Conservation (phyloP, 2,113 vertebrate species). For the Muscicapa adusta region DNA sequence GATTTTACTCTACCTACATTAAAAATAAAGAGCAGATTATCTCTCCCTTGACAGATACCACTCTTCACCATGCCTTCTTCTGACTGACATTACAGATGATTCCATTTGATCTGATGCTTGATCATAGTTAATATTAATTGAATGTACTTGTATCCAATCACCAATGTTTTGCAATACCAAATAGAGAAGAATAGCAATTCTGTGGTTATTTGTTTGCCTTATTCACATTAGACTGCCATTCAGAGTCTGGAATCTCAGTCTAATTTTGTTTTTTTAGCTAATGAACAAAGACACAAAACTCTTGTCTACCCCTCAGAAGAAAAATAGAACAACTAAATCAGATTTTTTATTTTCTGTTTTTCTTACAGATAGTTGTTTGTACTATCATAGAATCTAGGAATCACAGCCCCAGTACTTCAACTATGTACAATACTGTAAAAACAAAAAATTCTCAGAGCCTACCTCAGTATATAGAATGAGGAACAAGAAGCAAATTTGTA, state of each 20-base stretch:
- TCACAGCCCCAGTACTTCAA: rapidly evolving
- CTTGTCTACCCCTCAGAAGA: background rate
- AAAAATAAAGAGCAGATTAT: background rate
- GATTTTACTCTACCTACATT: background rate
- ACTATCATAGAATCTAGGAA: background rate
- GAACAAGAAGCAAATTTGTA: background rate
- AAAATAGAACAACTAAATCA: background rate
- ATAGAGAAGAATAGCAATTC: background rate
- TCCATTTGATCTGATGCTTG: background rate
- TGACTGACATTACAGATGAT: background rate
- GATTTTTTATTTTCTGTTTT: background rate
- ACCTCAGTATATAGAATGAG: background rate
- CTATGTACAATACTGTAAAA: background rate
- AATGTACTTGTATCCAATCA: background rate
- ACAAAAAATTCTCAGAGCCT: background rate
- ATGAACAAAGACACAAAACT: background rate
- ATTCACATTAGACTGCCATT: background rate
- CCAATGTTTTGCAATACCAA: background rate
- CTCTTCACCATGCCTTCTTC: background rate
- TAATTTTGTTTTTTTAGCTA: background rate
- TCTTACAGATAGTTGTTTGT: background rate
- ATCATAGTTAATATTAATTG: background rate
- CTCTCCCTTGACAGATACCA: background rate
- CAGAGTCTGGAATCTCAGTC: background rate
- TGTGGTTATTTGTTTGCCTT: background rate